phyloP scores from a whole-genome alignment of 1,140 invertebrate genomes.

The Pinna nobilis region DNA sequence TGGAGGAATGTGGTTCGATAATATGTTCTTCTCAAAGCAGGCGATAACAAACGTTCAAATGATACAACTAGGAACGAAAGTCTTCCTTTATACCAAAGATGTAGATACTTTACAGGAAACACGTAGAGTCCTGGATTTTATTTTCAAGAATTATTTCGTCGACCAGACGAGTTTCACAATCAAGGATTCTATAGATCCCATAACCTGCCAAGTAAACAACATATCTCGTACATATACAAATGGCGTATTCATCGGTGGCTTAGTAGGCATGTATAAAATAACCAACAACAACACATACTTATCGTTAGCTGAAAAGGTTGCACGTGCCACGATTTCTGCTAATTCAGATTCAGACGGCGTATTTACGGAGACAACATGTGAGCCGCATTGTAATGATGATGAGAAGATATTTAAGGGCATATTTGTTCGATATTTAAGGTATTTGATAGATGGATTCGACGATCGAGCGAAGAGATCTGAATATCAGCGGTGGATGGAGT shows the following conservation, averaged over 20 bases:
- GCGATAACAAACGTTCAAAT: slow-evolving; percentile 50
- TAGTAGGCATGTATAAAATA: slow-evolving; percentile 49
- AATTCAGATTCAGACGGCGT: slow-evolving; percentile 36
- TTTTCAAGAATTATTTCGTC: slow-evolving; percentile 43
- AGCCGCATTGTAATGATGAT: slow-evolving; percentile 50
- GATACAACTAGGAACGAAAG: slow-evolving; percentile 37
- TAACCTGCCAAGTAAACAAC: slow-evolving; percentile 6
- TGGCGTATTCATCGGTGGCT: slow-evolving; percentile 42
- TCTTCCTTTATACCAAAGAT: slow-evolving; percentile 38
- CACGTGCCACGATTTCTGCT: slow-evolving; percentile 27
- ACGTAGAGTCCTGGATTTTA: slow-evolving; percentile 32
- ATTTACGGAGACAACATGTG: slow-evolving; percentile 43
- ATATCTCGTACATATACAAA: slow-evolving; percentile 44
- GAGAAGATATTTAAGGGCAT: slow-evolving; percentile 50
- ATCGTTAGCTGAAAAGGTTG: slow-evolving; percentile 38
- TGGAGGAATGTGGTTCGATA: slow-evolving; percentile 51
- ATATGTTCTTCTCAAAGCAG: slow-evolving; percentile 34
- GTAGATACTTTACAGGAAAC: slow-evolving; percentile 22
- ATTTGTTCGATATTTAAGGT: slow-evolving; percentile 47
- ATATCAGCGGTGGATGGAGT: slow-evolving; percentile 37
- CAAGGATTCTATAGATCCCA: slow-evolving; percentile 18
- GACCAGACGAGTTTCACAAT: slow-evolving; percentile 43
- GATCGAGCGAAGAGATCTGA: slow-evolving; percentile 4
- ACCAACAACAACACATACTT: slow-evolving; percentile 15
- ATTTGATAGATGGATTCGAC: slow-evolving; percentile 40